These are phyloP conservation scores for Congeria kusceri DNA, from an alignment of 2,888 invertebrate species.

Conservation along the genomic window DNA sequence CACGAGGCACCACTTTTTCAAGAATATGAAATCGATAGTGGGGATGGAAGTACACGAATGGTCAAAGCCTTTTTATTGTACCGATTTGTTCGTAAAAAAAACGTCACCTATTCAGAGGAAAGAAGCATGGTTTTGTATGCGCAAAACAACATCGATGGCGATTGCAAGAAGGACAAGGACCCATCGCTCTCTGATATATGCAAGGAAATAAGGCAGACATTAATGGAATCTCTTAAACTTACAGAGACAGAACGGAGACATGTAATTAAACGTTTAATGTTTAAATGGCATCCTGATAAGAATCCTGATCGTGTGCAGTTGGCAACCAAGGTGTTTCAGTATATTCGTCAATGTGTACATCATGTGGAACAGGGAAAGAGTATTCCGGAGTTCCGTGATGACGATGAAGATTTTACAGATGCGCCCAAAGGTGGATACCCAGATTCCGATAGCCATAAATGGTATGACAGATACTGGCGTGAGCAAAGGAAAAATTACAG, in stretches of 20 bases:
- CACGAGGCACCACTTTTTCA: conserved; percentile 6
- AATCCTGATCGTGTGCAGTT: conserved; percentile 58
- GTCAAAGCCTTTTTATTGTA: conserved; percentile 10
- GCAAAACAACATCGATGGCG: too few species aligned
- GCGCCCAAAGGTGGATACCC: background rate
- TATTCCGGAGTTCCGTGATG: conserved; percentile 38
- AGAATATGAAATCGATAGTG: conserved; percentile 29
- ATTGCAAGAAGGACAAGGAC: background rate
- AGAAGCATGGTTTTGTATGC: background rate
- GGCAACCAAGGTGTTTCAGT: conserved; percentile 65
- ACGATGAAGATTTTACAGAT: conserved; percentile 26
- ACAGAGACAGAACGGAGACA: conserved; percentile 39
- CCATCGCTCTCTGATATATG: conserved; percentile 32
- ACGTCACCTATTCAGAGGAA: background rate
- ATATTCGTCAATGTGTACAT: conserved; percentile 53
- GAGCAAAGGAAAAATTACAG: background rate
- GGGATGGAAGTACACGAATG: background rate
- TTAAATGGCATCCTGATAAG: conserved; percentile 74
- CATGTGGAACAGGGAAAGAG: conserved; percentile 52
- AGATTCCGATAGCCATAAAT: background rate
- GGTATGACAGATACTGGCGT: conserved; percentile 22
- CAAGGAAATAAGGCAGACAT: conserved; percentile 48
- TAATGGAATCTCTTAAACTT: conserved; percentile 58
- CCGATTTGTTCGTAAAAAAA: conserved; percentile 9
- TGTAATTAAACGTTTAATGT: conserved; percentile 62